Conservation (phyloP, 2,888 invertebrate species). For the Fragum whitleyi region DNA sequence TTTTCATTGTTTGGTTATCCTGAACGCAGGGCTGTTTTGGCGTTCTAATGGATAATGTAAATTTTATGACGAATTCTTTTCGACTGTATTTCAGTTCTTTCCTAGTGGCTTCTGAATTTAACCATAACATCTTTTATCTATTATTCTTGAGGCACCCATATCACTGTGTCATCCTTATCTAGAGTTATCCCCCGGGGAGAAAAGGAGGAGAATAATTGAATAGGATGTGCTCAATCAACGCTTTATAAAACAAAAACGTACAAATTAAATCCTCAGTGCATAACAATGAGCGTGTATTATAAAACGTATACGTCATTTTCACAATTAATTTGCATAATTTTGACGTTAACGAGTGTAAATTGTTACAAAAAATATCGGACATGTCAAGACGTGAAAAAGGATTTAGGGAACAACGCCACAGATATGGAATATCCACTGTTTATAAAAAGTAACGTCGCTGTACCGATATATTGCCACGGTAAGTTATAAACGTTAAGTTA, state of each 20-base stretch:
- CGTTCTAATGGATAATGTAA: too few relatives aligned
- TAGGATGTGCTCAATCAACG: not conserved
- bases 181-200: too few relatives aligned
- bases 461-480: constrained; percentile 64
- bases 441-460: constrained; percentile 52
- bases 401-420: constrained; percentile 36
- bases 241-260: not conserved
- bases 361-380: constrained; percentile 43
- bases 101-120: too few relatives aligned
- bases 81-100: too few relatives aligned
- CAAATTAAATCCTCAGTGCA: not conserved
- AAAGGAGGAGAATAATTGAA: not conserved
- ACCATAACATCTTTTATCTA: too few relatives aligned
- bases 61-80: too few relatives aligned
- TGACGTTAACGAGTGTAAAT: constrained; percentile 9
- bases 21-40: too few relatives aligned
- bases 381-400: constrained; percentile 53
- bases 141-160: too few relatives aligned
- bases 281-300: not conserved
- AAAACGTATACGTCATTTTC: not conserved
- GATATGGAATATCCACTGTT: constrained; percentile 63
- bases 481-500: too few relatives aligned
- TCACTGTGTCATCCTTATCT: too few relatives aligned
- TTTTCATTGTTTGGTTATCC: too few relatives aligned
- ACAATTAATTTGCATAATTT: constrained; percentile 17